phyloP scores from a whole-genome alignment of 2,113 vertebrate genomes.

The Cricetomys ansorgei region DNA sequence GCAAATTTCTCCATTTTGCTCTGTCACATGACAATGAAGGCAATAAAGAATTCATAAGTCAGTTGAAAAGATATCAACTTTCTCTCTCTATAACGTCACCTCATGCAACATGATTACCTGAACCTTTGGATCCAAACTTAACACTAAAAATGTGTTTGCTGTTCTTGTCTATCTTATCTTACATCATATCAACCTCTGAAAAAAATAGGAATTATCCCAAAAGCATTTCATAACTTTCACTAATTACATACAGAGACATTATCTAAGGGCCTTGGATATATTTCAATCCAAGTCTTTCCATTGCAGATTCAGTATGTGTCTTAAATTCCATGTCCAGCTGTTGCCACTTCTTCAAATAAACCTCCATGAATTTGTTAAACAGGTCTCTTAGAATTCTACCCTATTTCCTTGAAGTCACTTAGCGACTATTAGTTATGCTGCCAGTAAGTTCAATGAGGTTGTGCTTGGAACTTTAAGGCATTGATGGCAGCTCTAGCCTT shows the following conservation, averaged over 20 bases:
- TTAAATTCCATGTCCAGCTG: not conserved
- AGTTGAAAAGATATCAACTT: conserved; percentile 3
- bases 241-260: conserved; percentile 28
- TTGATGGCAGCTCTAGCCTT: conserved; percentile 19
- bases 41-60: conserved; percentile 55
- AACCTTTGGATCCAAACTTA: not conserved
- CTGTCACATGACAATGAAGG: not conserved
- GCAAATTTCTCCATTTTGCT: conserved; percentile 18
- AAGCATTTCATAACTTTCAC: conserved; percentile 13
- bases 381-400: conserved; percentile 10
- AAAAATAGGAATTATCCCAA: not conserved
- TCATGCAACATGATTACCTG: not conserved
- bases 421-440: conserved; percentile 41
- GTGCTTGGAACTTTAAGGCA: conserved; percentile 24
- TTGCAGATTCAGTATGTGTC: not conserved
- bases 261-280: not conserved
- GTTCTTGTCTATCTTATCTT: not conserved
- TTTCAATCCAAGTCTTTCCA: conserved; percentile 42
- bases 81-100: not conserved
- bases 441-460: conserved; percentile 29
- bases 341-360: conserved; percentile 41
- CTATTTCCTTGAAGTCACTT: conserved; percentile 19
- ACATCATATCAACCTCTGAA: not conserved
- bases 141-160: not conserved
- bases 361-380: conserved; percentile 5